Evolutionary conservation across 23 tunicate species (phyloP), one percentile per base, ranked within the genome.

Genomic region (Styela clava): DNA sequence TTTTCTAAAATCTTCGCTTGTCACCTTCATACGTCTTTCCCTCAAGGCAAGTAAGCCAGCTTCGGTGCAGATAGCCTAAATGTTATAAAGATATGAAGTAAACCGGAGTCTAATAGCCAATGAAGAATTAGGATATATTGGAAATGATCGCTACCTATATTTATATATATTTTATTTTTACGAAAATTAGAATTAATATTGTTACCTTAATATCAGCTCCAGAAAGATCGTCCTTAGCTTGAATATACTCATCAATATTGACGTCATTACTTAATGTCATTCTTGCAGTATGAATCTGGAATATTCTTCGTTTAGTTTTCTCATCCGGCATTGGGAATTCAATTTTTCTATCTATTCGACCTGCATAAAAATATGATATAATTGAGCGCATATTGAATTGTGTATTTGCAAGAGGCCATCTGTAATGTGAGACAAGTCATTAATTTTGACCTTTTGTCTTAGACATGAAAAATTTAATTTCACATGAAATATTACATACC

Each of bases 301-400:
- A 95, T 31, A 95, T 95, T 27, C 99, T 83, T 20, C 91, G 90
- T 79, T 95, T 95, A 2, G 97, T 90, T 64, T 90, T 90, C 77
- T 86, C 96, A 64, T 95, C 92, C 2, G 99, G 99, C 89, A 90
- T 86, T 52, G 99, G 99, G 69, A 95, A 95, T 52, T 95, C 99
- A 52, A 95, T 95, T 84, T 95, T 95, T 34, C 99, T 69, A 71
- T 95, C 99, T 69, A 95, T 95, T 33, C 99, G 91, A 3, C 99
- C 98, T 89, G 73, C 12, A 16, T 27, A n/a, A n/a, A n/a, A n/a
- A n/a, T n/a, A n/a, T n/a, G n/a, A n/a, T n/a, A n/a, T n/a, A n/a
- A n/a, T n/a, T n/a, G n/a, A n/a, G n/a, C n/a, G n/a, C 73, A 68
- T 20, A 56, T 20, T 56, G 63, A 56, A 18, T 61, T 61, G 64